A percentile compares a stretch with the other conserved stretches of the same genome.
Evolutionary conservation across 1,140 invertebrate species (phyloP).

Genomic region (Tigriopus japonicus): DNA sequence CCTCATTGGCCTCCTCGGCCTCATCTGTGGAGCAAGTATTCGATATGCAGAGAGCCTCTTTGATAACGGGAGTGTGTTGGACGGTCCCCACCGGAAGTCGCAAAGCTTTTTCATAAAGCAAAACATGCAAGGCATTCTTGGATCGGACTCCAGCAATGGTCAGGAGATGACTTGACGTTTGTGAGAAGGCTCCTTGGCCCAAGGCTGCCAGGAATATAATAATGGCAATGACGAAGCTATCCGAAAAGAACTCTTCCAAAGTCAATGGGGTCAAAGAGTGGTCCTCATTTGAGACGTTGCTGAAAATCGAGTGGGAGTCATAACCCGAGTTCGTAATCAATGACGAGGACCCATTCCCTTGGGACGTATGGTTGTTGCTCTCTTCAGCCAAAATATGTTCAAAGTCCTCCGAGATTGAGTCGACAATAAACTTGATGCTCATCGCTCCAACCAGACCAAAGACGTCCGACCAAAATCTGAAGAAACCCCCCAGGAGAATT

Average conservation of each 20-base stretch:
- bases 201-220: slow-evolving; percentile 49
- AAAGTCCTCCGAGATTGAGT: background rate
- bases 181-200: slow-evolving; percentile 56
- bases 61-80: slow-evolving; percentile 12
- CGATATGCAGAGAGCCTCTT: slow-evolving; percentile 13
- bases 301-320: no score
- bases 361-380: background rate
- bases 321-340: no score
- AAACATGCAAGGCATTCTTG: slow-evolving; percentile 48
- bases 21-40: slow-evolving; percentile 11
- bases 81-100: slow-evolving; percentile 13
- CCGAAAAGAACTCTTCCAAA: slow-evolving; percentile 40
- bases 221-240: slow-evolving; percentile 55
- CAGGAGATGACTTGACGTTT: slow-evolving; percentile 59
- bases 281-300: background rate
- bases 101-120: slow-evolving; percentile 18
- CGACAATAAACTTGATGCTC: slow-evolving; percentile 7
- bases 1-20: slow-evolving; percentile 15
- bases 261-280: slow-evolving; percentile 16
- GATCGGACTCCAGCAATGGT: slow-evolving; percentile 58
- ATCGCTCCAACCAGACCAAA: background rate
- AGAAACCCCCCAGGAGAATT: background rate
- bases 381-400: background rate
- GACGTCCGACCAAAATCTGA: background rate
- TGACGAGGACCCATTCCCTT: background rate